Base-by-base conservation (phyloP, 2,888 invertebrate genomes). In the Brachyopa scutellaris region DNA sequence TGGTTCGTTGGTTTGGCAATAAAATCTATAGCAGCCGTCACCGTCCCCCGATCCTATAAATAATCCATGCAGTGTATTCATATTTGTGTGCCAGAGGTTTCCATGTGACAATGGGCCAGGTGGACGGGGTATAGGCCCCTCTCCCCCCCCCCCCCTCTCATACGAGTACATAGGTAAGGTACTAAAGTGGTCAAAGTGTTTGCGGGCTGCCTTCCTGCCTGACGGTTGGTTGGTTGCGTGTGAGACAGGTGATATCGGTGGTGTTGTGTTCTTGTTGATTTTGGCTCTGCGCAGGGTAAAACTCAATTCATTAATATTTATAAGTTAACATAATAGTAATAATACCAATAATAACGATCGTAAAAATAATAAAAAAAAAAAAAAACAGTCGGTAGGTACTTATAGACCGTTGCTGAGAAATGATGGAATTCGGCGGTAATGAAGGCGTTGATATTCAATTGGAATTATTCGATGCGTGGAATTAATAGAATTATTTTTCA, bases 1-100 rank as follows among this genome's bases (percentile, higher is more conserved):
- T 82, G 82, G 82, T 77, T 82, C 77, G 82, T 82, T 82, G 82
- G 82, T 82, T 82, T 77, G 77, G 82, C 82, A 82, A 82, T 82
- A 82, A 82, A 82, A 82, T 82, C 77, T 82, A 82, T 77, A 82
- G 77, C 77, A 82, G 82, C 61, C 77, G 77, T 72, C 77, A 77
- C 70, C 26, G 45, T 72, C 49, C n/a, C n/a, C n/a, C n/a, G n/a
- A n/a, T 64, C 53, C 70, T 76, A 70, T 74, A 69, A 74, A 76
- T 80, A 76, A 74, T 74, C 69, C 77, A 82, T 74, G 64, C 59
- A 29, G 55, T 62, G 51, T 62, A 26, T 42, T 23, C 17, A 33
- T 17, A 53, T 66, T 51, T 17, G 17, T 66, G 51, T 69, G 55
- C 11, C 21, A 8, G 23, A 26, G 7, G 45, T 29, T 57, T 47